Base-by-base conservation (phyloP, 2,888 invertebrate genomes). In the Volucella inflata region DNA sequence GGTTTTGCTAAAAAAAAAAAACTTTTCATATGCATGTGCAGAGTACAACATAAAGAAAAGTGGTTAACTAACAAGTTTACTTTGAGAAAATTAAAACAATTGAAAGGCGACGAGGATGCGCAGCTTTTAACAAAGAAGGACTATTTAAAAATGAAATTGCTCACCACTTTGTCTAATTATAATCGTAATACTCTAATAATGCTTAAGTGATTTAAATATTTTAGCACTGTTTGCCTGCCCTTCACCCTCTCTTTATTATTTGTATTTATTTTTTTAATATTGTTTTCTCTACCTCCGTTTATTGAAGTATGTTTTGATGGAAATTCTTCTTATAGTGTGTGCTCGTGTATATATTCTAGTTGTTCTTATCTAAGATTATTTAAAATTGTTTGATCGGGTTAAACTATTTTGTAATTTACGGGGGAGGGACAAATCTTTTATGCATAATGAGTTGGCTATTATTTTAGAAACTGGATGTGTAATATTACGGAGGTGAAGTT, bases 191-290 rank as follows among this genome's bases (percentile, higher is more conserved):
- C 83, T 83, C 83, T 83, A 83, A 83, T 83, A 83, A 83, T 83
- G 83, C 83, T 83, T 83, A 78, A 78, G 83, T 78, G 83, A 83
- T 78, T 83, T 78, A 78, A 74, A 83, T 68, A 68, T 68, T 59
- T 75, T 68, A 83, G 78, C 83, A 74, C 78, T 83, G 36, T 74
- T 62, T 21, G 72, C 59, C 72, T 21, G 72, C 59, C 53, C 51
- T 64, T 78, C 30, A 68, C 67, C 76, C 68, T 68, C 57, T 64
- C 51, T 74, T 67, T 68, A 68, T 44, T 57, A 16, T 44, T 44
- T n/a, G 50, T 38, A 12, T 48, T 2, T 64, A 36, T 38, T 62
- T 30, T 65, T 44, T 36, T 65, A 9, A 38, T 38, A 14, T 62
- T 67, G 36, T n/a, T 74, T 14, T 14, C 10, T 16, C 53, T 80